phyloP scores from a whole-genome alignment of 2,797 vertebrate species.

The Danio jaintianensis region DNA sequence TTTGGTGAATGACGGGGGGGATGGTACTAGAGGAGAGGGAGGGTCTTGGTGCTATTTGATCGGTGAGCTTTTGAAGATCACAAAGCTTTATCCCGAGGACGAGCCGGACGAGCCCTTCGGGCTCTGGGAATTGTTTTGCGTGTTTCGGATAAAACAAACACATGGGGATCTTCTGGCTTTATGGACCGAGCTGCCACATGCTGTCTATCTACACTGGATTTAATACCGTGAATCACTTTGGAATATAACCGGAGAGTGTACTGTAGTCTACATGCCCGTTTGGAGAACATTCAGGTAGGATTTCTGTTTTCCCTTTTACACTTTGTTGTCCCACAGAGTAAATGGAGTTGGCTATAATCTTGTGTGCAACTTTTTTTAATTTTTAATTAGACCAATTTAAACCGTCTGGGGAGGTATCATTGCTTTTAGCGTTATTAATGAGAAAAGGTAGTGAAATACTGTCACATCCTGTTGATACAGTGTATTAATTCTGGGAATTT shows the following conservation, averaged over 20 bases:
- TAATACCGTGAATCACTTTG: conserved; percentile 68
- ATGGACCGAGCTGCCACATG: conserved; percentile 30
- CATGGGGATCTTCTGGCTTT: conserved; percentile 54
- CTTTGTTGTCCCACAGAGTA: background rate
- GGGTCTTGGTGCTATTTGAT: conserved; percentile 72
- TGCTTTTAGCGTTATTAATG: background rate
- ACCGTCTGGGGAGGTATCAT: background rate
- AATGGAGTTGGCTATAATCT: background rate
- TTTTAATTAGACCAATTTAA: background rate
- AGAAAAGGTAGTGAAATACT: background rate
- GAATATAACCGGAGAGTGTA: conserved; percentile 60
- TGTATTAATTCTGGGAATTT: background rate
- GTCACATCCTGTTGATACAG: conserved; percentile 2
- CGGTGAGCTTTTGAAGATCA: conserved; percentile 83
- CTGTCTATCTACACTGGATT: conserved; percentile 69
- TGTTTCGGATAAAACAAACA: conserved; percentile 70
- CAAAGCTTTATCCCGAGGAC: conserved; percentile 77
- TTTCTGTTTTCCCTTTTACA: conserved; percentile 6
- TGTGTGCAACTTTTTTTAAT: background rate
- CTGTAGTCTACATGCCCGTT: conserved; percentile 36
- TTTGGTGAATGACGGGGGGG: conserved; percentile 70
- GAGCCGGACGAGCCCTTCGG: conserved; percentile 69
- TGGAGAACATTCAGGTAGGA: conserved; percentile 47
- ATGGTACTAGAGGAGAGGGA: conserved; percentile 66
- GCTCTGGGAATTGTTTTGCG: conserved; percentile 67